Evolutionary conservation across 2,888 invertebrate genomes (phyloP).

Genomic region (Oxyscelio sp.): DNA sequence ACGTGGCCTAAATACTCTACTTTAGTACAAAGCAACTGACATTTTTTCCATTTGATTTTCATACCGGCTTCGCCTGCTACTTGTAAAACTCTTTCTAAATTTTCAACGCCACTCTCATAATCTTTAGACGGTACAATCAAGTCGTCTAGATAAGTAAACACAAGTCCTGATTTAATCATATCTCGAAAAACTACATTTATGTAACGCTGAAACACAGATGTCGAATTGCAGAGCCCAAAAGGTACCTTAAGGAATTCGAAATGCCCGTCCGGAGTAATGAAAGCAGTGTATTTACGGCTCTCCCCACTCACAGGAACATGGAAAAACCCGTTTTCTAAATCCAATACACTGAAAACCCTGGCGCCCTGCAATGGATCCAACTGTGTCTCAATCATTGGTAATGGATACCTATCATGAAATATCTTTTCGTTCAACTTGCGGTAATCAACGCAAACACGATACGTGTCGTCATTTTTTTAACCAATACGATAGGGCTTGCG

Average conservation of each 20-base stretch:
- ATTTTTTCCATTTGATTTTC: not conserved
- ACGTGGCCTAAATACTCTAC: not conserved
- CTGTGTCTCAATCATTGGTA: conserved; percentile 25
- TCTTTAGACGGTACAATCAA: conserved; percentile 24
- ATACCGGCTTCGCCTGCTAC: not conserved
- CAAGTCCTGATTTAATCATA: conserved; percentile 5
- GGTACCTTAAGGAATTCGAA: conserved; percentile 1
- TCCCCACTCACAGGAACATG: not conserved
- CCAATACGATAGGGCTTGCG: too few species aligned
- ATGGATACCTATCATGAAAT: conserved; percentile 73
- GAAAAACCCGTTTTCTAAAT: not conserved
- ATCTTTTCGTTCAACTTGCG: conserved; percentile 79
- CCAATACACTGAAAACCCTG: not conserved
- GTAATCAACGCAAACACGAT: conserved; percentile 42
- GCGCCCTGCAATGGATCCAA: conserved; percentile 26
- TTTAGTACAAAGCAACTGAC: not conserved
- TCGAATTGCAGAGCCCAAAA: not conserved
- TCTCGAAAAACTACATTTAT: conserved; percentile 1
- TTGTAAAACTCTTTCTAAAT: not conserved
- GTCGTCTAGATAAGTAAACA: conserved; percentile 29
- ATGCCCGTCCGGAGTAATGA: not conserved
- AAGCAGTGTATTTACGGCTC: not conserved
- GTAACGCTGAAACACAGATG: not conserved
- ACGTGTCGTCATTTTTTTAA: conserved; percentile 53
- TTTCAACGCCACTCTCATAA: not conserved